Percentiles rank a stretch among this genome's conserved stretches.
Conservation (phyloP, 2,888 invertebrate genomes). For the Eristalis pertinax region DNA sequence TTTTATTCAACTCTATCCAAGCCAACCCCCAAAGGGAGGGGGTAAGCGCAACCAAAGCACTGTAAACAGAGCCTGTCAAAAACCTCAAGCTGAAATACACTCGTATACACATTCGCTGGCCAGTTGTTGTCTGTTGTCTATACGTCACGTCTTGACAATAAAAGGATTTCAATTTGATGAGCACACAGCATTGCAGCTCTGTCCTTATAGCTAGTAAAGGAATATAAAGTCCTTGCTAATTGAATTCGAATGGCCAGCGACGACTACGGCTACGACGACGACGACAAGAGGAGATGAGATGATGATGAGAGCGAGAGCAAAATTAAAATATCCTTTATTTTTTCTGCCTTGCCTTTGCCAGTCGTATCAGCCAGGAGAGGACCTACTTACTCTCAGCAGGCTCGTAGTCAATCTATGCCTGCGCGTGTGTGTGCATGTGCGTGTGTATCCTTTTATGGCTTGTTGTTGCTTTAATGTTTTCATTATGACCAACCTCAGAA, state of each 20-base stretch:
- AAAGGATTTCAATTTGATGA: constrained; percentile 61
- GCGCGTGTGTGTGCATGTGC: background rate
- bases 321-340: constrained; percentile 23
- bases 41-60: constrained; percentile 9
- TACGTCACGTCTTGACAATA: constrained; percentile 66
- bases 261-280: background rate
- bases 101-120: constrained; percentile 19
- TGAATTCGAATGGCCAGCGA: constrained; percentile 51
- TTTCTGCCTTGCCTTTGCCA: background rate
- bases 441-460: background rate
- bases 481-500: background rate
- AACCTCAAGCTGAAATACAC: constrained; percentile 31
- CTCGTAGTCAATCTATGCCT: background rate
- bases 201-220: constrained; percentile 8
- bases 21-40: background rate
- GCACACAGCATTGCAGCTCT: constrained; percentile 23
- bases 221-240: constrained; percentile 55
- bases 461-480: background rate
- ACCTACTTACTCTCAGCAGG: background rate
- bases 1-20: constrained; percentile 40
- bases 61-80: constrained; percentile 64
- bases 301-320: constrained; percentile 5
- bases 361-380: background rate
- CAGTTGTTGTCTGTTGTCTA: constrained; percentile 8
- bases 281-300: constrained; percentile 4